A percentile compares a stretch with the other conserved stretches of the same genome.
Conservation (phyloP, 1,140 invertebrate species). For the Phortica variegata region DNA sequence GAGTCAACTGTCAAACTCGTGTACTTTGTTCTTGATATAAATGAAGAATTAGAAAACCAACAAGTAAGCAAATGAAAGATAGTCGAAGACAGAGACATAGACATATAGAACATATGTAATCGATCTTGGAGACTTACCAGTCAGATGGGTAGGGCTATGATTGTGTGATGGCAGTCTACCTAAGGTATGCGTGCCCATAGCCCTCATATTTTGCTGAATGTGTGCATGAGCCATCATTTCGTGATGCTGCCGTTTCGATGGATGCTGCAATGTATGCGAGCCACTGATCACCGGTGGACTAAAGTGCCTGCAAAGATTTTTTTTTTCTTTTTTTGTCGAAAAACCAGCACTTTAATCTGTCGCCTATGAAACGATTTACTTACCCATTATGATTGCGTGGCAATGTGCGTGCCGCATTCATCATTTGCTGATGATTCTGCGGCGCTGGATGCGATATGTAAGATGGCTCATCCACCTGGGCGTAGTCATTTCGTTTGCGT, state of each 20-base stretch:
- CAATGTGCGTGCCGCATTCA: conserved; percentile 53
- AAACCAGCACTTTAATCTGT: neutral
- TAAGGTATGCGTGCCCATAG: conserved; percentile 59
- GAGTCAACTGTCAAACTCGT: too few species aligned
- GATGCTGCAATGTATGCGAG: conserved; percentile 55
- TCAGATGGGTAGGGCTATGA: conserved; percentile 57
- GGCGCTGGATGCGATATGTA: conserved; percentile 54
- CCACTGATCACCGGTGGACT: conserved; percentile 56
- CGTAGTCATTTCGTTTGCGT: conserved; percentile 65
- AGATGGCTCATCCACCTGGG: conserved; percentile 54
- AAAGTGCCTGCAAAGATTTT: conserved; percentile 47
- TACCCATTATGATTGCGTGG: conserved; percentile 57
- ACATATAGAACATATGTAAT: too few species aligned
- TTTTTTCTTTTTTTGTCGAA: too few species aligned
- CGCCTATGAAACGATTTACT: too few species aligned
- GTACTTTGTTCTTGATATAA: too few species aligned
- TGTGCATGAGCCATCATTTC: conserved; percentile 57
- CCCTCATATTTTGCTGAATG: conserved; percentile 58
- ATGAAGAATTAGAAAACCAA: too few species aligned
- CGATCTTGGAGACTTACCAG: conserved; percentile 44
- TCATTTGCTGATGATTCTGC: conserved; percentile 57
- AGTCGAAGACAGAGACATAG: too few species aligned
- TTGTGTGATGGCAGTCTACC: conserved; percentile 61
- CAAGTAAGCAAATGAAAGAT: too few species aligned
- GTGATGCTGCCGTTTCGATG: conserved; percentile 52